Evolutionary conservation across 2,113 vertebrate species (phyloP).

Genomic region (Spermophilus dauricus): DNA sequence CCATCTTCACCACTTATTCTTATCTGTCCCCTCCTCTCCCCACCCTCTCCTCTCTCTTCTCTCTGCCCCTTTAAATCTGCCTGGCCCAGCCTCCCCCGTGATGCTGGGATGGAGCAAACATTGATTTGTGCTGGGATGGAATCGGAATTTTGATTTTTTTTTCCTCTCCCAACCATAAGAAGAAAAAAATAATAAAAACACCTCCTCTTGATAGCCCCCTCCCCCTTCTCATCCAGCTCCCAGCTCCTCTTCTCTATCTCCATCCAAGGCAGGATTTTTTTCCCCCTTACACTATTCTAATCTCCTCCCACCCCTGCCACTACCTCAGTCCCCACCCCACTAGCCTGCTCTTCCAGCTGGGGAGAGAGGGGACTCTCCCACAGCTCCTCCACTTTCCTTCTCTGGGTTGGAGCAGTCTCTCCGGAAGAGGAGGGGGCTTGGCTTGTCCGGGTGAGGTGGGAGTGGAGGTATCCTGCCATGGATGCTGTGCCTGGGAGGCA

Average conservation of each 20-base stretch:
- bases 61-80: slow-evolving; percentile 84
- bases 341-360: slow-evolving; percentile 64
- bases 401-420: slow-evolving; percentile 72
- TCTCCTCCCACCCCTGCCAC: slow-evolving; percentile 58
- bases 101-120: slow-evolving; percentile 85
- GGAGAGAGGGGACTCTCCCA: slow-evolving; percentile 66
- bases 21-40: slow-evolving; percentile 46
- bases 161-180: slow-evolving; percentile 79
- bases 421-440: slow-evolving; percentile 82
- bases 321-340: slow-evolving; percentile 53
- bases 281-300: slow-evolving; percentile 66
- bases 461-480: slow-evolving; percentile 80
- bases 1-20: neutral
- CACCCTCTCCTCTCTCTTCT: slow-evolving; percentile 54
- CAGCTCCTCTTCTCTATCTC: slow-evolving; percentile 72
- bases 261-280: slow-evolving; percentile 75
- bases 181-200: slow-evolving; percentile 83
- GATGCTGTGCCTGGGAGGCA: slow-evolving; percentile 77
- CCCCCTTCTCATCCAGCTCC: slow-evolving; percentile 68
- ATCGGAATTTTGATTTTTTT: slow-evolving; percentile 85
- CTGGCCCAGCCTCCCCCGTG: slow-evolving; percentile 83
- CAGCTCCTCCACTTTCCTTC: slow-evolving; percentile 60
- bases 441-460: slow-evolving; percentile 73
- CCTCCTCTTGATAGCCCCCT: slow-evolving; percentile 74
- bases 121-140: slow-evolving; percentile 86